These are phyloP conservation scores for Machimus rusticus DNA, from an alignment of 2,888 invertebrate genomes.

Conservation along the genomic window DNA sequence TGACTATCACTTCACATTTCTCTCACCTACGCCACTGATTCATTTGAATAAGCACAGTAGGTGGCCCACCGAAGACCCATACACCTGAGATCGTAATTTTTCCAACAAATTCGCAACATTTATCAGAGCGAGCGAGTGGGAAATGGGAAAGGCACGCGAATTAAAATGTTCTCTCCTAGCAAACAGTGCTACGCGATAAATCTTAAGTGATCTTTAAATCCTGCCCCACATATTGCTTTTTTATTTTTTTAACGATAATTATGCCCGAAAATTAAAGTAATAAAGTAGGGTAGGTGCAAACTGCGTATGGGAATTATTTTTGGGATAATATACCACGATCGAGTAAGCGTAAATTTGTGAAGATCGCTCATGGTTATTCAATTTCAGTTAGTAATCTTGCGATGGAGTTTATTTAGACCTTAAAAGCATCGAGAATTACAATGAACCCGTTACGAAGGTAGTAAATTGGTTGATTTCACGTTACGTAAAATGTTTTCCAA, in stretches of 20 bases:
- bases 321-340: not conserved
- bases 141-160: not conserved
- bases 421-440: not conserved
- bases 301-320: not conserved
- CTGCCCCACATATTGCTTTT: not conserved
- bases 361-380: not conserved
- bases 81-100: not conserved
- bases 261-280: not conserved
- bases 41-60: not conserved
- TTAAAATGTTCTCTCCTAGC: not conserved
- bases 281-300: not conserved
- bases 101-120: not conserved
- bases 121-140: not conserved
- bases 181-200: not conserved
- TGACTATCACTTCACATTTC: not conserved
- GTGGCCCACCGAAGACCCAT: not conserved
- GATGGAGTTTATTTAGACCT: not conserved
- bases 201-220: not conserved
- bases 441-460: not conserved
- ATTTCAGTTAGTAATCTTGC: not conserved
- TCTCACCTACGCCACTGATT: not conserved
- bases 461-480: not conserved
- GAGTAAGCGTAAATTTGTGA: not conserved
- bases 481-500: not conserved
- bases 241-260: not conserved